Base-by-base conservation (phyloP, 1,140 invertebrate genomes). In the Lucilia cuprina region DNA sequence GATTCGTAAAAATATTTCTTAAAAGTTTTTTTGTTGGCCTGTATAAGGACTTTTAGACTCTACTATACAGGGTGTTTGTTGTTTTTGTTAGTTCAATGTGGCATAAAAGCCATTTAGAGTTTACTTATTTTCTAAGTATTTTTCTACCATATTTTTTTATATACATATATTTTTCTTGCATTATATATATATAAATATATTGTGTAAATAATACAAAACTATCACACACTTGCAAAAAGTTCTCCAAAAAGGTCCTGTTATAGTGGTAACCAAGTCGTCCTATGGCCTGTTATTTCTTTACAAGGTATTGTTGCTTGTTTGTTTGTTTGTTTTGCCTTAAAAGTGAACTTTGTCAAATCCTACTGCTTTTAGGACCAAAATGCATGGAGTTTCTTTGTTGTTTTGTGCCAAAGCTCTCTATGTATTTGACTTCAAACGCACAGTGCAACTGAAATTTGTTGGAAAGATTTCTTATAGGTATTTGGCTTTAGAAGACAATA, bases 81-180 rank as follows among this genome's bases (percentile, higher is more conserved):
- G 74, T 14, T 35, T 34, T 35, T 77, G 70, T 74, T 74, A n/a
- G 35, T 41, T 41, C 75, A 47, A n/a, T 14, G 75, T 80, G 77
- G 77, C 77, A 50, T 50, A 80, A 80, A 80, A 80, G 77, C 77
- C 77, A 80, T 80, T 80, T 50, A 49, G 77, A 80, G 17, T 80
- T 80, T 47, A 8, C 77, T 78, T 19, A n/a, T n/a, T 60, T n/a
- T 60, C 55, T 17, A 17, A n/a, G 14, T 17, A 19, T 70, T 21
- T 70, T 70, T 21, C n/a, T 2, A 1, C 2, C 13, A 12, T 1
- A 10, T 60, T 60, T 60, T 60, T 12, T 60, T 0, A 14, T 60
- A 14, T 60, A n/a, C 3, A 55, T 5, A 55, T 55, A 55, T 55
- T 7, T 60, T 17, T 60, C 55, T 60, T 17, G 5, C n/a, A 60